phyloP scores from a whole-genome alignment of 2,888 invertebrate species.

The Drosophila parthenogenetica region DNA sequence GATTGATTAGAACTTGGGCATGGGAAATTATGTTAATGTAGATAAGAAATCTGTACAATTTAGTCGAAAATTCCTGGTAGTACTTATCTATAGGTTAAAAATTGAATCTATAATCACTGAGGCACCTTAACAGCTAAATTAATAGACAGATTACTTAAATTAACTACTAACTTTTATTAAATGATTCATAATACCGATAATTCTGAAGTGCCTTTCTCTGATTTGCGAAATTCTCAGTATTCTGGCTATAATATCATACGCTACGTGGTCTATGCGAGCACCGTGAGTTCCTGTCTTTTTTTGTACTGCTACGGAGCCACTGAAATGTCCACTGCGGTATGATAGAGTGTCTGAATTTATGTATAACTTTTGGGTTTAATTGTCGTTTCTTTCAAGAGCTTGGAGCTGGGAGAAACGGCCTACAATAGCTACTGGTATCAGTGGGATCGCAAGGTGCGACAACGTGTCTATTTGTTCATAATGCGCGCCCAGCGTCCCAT shows the following conservation, averaged over 20 bases:
- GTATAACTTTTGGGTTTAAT: no score
- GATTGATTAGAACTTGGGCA: neutral
- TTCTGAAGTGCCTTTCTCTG: neutral
- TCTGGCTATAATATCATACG: conserved; percentile 69
- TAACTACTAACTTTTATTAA: neutral
- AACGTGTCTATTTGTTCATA: conserved; percentile 55
- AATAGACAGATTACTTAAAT: neutral
- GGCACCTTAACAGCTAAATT: no score
- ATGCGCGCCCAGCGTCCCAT: conserved; percentile 63
- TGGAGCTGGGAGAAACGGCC: conserved; percentile 62
- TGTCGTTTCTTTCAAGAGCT: conserved; percentile 39
- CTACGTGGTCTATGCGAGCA: conserved; percentile 60
- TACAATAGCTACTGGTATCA: conserved; percentile 65
- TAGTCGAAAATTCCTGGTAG: no score
- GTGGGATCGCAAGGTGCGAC: conserved; percentile 60
- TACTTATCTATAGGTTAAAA: no score
- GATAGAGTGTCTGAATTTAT: no score
- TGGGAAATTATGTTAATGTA: neutral
- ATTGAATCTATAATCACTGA: no score
- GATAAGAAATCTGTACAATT: no score
- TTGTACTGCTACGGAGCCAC: conserved; percentile 71
- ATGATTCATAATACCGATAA: neutral
- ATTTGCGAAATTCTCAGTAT: conserved; percentile 35
- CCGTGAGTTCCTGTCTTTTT: conserved; percentile 54
- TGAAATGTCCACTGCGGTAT: conserved; percentile 62